Evolutionary conservation across 2,113 vertebrate species (phyloP).

Genomic region (Malurus melanocephalus): DNA sequence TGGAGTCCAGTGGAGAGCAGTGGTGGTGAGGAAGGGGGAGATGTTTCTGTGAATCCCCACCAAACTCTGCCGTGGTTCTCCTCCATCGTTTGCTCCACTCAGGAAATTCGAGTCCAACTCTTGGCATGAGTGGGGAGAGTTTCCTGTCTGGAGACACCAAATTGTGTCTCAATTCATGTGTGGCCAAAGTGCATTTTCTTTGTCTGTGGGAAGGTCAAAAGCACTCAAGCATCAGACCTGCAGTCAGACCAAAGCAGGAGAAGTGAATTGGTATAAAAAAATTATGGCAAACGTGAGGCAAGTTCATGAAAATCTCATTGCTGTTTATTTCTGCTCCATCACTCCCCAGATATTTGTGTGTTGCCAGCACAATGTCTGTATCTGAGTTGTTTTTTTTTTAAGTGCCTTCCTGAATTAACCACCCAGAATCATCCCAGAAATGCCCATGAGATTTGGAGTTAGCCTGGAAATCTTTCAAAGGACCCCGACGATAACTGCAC

Average conservation of each 20-base stretch:
- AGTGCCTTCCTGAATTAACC: not conserved
- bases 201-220: constrained; percentile 24
- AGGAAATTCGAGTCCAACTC: not conserved
- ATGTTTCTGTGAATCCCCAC: not conserved
- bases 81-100: not conserved
- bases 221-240: not conserved
- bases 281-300: not conserved
- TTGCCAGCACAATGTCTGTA: not conserved
- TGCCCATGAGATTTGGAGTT: not conserved
- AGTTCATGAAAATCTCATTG: not conserved
- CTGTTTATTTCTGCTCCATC: not conserved
- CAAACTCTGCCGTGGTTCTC: not conserved
- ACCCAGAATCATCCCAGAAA: not conserved
- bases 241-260: not conserved
- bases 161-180: not conserved
- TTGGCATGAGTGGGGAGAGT: not conserved
- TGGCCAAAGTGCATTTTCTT: not conserved
- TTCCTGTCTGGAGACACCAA: constrained; percentile 7
- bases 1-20: accelerated
- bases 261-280: not conserved
- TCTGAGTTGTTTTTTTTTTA: not conserved
- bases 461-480: constrained; percentile 37
- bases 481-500: constrained; percentile 20
- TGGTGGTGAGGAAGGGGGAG: not conserved
- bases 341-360: not conserved